Evolutionary conservation across 2,888 invertebrate species (phyloP).

Genomic region (Drosophila ezoana): DNA sequence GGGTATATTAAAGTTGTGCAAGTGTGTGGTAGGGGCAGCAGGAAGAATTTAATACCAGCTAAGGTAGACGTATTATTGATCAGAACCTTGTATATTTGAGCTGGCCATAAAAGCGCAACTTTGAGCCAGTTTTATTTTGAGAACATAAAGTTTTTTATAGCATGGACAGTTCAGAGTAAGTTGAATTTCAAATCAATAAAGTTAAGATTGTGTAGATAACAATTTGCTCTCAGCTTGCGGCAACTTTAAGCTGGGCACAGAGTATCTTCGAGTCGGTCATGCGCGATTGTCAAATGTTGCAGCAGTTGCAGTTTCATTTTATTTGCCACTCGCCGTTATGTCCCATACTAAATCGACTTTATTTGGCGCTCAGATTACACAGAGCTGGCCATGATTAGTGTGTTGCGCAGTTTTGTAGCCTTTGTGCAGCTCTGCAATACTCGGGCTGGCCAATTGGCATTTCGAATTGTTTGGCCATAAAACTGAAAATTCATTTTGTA

Average conservation of each 20-base stretch:
- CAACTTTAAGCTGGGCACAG: neutral
- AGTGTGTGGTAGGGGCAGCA: no score
- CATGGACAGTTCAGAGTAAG: no score
- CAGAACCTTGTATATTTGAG: no score
- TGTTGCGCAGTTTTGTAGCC: neutral
- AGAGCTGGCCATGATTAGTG: slow-evolving; percentile 38
- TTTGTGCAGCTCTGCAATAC: neutral
- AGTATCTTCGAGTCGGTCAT: neutral
- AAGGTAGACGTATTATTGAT: no score
- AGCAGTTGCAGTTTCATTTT: slow-evolving; percentile 1
- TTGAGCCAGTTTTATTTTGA: no score
- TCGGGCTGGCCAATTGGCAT: slow-evolving; percentile 24
- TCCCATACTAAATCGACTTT: slow-evolving; percentile 11
- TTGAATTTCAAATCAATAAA: no score
- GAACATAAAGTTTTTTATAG: no score
- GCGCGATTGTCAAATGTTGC: neutral
- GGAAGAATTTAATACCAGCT: no score
- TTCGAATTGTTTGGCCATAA: slow-evolving; percentile 28
- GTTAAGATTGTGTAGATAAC: no score
- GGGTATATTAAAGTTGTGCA: neutral
- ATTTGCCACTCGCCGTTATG: neutral
- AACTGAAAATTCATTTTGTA: slow-evolving; percentile 45
- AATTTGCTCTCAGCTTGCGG: no score
- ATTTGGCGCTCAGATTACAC: slow-evolving; percentile 20
- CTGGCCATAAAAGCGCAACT: no score